Evolutionary conservation across 2,797 vertebrate species (phyloP).

Genomic region (Gymnothorax reevesii): DNA sequence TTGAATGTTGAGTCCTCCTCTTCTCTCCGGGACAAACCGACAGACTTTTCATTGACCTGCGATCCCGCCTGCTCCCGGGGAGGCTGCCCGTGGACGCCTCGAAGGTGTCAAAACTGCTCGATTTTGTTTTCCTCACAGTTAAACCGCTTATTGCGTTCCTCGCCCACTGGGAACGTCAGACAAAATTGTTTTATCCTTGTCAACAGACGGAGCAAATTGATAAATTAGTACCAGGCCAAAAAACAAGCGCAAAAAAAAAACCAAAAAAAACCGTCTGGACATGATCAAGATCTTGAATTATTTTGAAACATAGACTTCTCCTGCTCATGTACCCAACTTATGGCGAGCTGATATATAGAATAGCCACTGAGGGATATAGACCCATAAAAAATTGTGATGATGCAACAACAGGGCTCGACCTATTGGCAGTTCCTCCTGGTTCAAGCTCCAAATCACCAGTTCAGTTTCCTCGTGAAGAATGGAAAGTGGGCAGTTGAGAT

Average conservation of each 20-base stretch:
- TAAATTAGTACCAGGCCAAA: conserved; percentile 56
- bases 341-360: neutral
- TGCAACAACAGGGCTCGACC: neutral
- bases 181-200: conserved; percentile 73
- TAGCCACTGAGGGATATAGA: neutral
- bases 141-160: conserved; percentile 74
- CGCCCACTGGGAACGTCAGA: conserved; percentile 69
- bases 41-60: conserved; percentile 78
- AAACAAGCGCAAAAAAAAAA: neutral
- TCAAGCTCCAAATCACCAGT: neutral
- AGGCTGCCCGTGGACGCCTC: conserved; percentile 63
- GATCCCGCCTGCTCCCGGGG: conserved; percentile 63
- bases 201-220: conserved; percentile 57
- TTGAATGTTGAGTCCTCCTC: conserved; percentile 86
- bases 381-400: neutral
- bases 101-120: conserved; percentile 70
- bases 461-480: neutral
- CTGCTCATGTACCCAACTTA: neutral
- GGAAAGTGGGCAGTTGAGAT: neutral
- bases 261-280: neutral
- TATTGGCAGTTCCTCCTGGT: neutral
- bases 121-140: conserved; percentile 69
- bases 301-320: neutral
- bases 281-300: neutral
- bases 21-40: conserved; percentile 76